Base-by-base conservation (phyloP, 2,888 invertebrate species). In the Hemistola chrysoprasaria region DNA sequence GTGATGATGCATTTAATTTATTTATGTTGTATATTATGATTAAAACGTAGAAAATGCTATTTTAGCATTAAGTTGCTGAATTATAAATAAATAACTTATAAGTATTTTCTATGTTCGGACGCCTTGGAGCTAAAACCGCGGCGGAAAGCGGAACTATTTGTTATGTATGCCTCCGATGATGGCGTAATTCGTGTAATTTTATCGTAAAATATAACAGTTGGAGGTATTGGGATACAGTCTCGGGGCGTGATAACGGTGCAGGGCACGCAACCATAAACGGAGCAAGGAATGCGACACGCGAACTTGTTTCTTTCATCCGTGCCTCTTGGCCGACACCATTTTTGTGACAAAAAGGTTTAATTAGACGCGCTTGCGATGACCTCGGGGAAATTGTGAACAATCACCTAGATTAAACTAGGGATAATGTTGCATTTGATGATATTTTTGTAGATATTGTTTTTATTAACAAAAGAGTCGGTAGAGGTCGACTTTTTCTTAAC, bases 171-270 rank as follows among this genome's bases (percentile, higher is more conserved):
- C 43, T 8, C 31, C 59, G 53, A 59, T 60, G 59, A 64, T 62
- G 65, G 58, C 57, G 62, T 76, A 76, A 78, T 77, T 73, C 69
- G 59, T 64, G 68, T 76, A 65, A 71, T 72, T 72, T 67, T 68
- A 72, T 73, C 71, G 68, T 75, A 71, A 74, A 78, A 71, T 72
- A 73, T 64, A 65, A 71, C 61, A 31, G 35, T 25, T 32, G 44
- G 50, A 33, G 50, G 56, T 62, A 65, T 65, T 46, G 62, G 71
- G 74, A 70, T 73, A 70, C 66, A 71, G 76, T 68, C 68, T 55
- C 42, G 47, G 63, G 69, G 71, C 66, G 74, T 68, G 68, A 76
- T 77, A 78, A 73, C 71, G 64, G 57, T 45, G 47, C 36, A 35
- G 47, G 40, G 43, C 71, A 71, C 68, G 71, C 71, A 56, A 66